Evolutionary conservation across 2,797 vertebrate genomes (phyloP), one percentile per base, ranked within the genome.

Genomic region (Hybognathus amarus): DNA sequence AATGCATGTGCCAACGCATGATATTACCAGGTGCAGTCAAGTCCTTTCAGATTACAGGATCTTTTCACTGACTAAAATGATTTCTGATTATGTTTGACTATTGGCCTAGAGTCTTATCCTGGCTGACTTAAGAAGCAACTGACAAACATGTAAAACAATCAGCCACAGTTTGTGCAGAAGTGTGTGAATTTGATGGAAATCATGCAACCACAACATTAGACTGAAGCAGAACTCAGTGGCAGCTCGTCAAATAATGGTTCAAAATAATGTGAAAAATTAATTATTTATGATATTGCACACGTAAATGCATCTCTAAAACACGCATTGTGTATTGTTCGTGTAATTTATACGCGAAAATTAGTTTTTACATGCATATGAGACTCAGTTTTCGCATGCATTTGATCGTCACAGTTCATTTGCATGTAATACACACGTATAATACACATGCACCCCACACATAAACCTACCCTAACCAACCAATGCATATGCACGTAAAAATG

Each of bases 21-120:
- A 27, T 30, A 45, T 74, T 64, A 30, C 15, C 69, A 81, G 56
- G 17, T 64, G 69, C 42, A 50, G 2, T 64, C 56, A 52, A 74
- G 50, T 63, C 69, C 9, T 47, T 73, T 0, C 22, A 73, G 42
- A 63, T 30, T 33, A 64, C 5, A 33, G 52, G 40, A 77, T 47
- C 0, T 59, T 45, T 59, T 73, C 10, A 61, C 5, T 63, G 12
- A 27, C 67, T 61, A 59, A 30, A 45, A 45, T 24, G 5, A 67
- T 33, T 66, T 6, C 36, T 17, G 8, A 12, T n/a, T 5, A 27
- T 56, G 36, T 80, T 30, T 63, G 9, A 71, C 40, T 33, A 54
- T 69, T 33, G 27, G 18, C 27, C 17, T 54, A 20, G 9, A 69
- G 40, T 80, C 27, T 8, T 52, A 20, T 54, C 40, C 36, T 79